Evolutionary conservation across 2,888 invertebrate species (phyloP).

Genomic region (Sphinx pinastri): DNA sequence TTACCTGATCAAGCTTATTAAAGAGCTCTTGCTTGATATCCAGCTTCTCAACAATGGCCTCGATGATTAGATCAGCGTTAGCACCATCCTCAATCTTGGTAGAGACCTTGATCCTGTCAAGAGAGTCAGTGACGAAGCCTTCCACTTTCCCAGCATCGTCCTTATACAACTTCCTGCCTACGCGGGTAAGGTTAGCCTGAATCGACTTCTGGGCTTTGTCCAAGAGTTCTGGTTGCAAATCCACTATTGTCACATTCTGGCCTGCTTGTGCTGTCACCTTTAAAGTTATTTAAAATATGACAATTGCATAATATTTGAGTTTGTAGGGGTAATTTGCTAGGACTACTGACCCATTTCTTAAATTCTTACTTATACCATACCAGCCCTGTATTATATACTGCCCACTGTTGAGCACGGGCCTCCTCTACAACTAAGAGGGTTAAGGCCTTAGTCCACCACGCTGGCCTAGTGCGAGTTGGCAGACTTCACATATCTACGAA

Average conservation of each 20-base stretch:
- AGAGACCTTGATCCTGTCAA: slow-evolving; percentile 77
- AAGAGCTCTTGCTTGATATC: slow-evolving; percentile 91
- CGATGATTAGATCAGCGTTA: slow-evolving; percentile 89
- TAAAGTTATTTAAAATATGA: slow-evolving; percentile 58
- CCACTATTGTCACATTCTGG: slow-evolving; percentile 91
- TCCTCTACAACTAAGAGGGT: too few species aligned
- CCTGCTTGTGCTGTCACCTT: slow-evolving; percentile 94
- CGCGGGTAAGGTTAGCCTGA: slow-evolving; percentile 87
- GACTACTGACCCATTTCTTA: too few species aligned
- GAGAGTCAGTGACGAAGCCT: slow-evolving; percentile 86
- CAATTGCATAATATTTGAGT: background rate
- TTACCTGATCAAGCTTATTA: slow-evolving; percentile 86
- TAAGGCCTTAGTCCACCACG: too few species aligned
- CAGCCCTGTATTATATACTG: too few species aligned
- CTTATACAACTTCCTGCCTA: slow-evolving; percentile 91
- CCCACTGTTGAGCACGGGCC: too few species aligned
- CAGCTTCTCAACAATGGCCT: slow-evolving; percentile 94
- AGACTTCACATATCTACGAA: too few species aligned
- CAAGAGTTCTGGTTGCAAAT: slow-evolving; percentile 88
- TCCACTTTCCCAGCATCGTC: slow-evolving; percentile 86
- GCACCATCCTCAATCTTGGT: slow-evolving; percentile 86
- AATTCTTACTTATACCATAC: too few species aligned
- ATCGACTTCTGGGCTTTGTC: slow-evolving; percentile 89
- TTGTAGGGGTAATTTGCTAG: background rate
- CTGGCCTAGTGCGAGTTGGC: too few species aligned